phyloP scores from a whole-genome alignment of 2,113 vertebrate species.

The Entomyzon cyanotis region DNA sequence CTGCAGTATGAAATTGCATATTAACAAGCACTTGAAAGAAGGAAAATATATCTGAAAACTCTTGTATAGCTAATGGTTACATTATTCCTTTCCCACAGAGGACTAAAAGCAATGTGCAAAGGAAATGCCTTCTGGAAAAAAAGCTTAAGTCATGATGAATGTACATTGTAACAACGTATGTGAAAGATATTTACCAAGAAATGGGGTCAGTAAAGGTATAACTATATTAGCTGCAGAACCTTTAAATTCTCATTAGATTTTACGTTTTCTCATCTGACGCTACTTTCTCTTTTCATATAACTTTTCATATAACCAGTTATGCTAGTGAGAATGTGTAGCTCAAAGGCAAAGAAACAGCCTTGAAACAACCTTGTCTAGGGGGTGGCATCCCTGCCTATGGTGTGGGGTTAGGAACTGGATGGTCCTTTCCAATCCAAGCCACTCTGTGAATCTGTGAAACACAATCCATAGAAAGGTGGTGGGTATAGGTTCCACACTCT shows the following conservation, averaged over 20 bases:
- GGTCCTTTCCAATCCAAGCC: neutral
- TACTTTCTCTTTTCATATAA: neutral
- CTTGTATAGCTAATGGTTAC: neutral
- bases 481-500: neutral
- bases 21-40: neutral
- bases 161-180: neutral
- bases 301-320: neutral
- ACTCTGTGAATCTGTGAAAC: neutral
- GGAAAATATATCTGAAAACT: neutral
- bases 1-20: neutral
- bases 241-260: neutral
- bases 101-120: neutral
- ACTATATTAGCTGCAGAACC: neutral
- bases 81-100: neutral
- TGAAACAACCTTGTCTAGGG: neutral
- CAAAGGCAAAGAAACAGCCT: neutral
- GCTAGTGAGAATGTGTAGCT: neutral
- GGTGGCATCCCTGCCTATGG: neutral
- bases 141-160: neutral
- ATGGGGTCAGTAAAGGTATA: neutral
- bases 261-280: neutral
- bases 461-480: rapidly evolving
- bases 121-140: neutral
- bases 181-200: neutral
- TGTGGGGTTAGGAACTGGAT: neutral